Conservation (phyloP, 2,113 vertebrate genomes). For the Ginglymostoma cirratum region DNA sequence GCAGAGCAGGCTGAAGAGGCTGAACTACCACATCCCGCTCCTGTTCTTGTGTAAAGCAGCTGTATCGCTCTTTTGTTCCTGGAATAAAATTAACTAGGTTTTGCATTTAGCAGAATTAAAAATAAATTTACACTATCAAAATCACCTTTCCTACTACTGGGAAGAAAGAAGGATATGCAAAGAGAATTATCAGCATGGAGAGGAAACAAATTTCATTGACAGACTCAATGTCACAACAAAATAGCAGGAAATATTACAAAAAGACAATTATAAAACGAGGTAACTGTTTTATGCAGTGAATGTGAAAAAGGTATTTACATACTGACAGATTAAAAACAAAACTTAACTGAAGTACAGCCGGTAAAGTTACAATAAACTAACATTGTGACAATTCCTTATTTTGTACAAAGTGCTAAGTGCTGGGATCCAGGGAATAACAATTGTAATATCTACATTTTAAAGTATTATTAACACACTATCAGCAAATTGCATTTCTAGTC, state of each 20-base stretch:
- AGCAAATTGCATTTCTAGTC: no score
- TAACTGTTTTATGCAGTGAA: background rate
- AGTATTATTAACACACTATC: no score
- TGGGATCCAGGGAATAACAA: no score
- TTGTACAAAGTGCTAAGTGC: no score
- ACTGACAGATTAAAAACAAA: background rate
- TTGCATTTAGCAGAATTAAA: background rate
- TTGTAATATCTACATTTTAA: no score
- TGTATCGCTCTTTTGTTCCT: background rate
- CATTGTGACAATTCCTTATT: no score
- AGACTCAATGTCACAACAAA: background rate
- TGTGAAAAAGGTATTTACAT: no score
- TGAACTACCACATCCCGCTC: no score
- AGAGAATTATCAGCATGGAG: background rate
- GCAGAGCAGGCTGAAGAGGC: no score
- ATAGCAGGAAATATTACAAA: background rate
- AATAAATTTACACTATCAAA: no score
- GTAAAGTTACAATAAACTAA: background rate
- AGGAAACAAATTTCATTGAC: background rate
- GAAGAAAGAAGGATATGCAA: background rate
- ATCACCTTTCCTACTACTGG: background rate
- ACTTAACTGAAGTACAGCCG: background rate
- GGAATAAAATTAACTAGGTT: background rate
- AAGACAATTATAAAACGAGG: background rate
- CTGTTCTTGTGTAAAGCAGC: background rate